Evolutionary conservation across 2,888 invertebrate genomes (phyloP).

Genomic region (Conchocele bisecta): DNA sequence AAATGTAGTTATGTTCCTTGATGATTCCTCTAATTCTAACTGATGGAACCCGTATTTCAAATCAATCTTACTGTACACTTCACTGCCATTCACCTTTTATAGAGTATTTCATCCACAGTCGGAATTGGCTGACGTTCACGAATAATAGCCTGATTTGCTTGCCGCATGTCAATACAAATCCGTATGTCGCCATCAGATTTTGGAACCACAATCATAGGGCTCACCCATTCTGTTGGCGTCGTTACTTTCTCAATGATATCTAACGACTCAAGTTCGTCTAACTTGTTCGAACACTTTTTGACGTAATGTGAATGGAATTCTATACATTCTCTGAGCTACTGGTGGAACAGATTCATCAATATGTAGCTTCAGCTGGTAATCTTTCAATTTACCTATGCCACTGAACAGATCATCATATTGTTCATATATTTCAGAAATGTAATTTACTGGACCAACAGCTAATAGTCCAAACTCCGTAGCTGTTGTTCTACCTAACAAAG

Average conservation of each 20-base stretch:
- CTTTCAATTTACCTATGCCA: conserved; percentile 33
- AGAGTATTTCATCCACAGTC: conserved; percentile 39
- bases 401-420: conserved; percentile 23
- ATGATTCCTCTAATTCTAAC: too few species aligned
- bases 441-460: background rate
- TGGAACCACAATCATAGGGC: conserved; percentile 43
- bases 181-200: conserved; percentile 48
- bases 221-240: conserved; percentile 32
- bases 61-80: too few species aligned
- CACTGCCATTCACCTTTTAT: conserved; percentile 42
- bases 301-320: conserved; percentile 13
- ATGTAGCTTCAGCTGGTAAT: conserved; percentile 17
- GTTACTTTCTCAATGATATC: conserved; percentile 53
- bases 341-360: conserved; percentile 15
- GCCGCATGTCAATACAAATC: conserved; percentile 53
- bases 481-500: conserved; percentile 17
- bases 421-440: background rate
- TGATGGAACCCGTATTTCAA: too few species aligned
- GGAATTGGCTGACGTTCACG: conserved; percentile 43
- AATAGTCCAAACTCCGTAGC: conserved; percentile 22
- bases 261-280: conserved; percentile 28
- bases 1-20: conserved; percentile 54
- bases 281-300: conserved; percentile 32
- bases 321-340: conserved; percentile 11
- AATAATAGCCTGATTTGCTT: conserved; percentile 42